Conservation (phyloP, 2,113 vertebrate species). For the Calidris pygmaea region DNA sequence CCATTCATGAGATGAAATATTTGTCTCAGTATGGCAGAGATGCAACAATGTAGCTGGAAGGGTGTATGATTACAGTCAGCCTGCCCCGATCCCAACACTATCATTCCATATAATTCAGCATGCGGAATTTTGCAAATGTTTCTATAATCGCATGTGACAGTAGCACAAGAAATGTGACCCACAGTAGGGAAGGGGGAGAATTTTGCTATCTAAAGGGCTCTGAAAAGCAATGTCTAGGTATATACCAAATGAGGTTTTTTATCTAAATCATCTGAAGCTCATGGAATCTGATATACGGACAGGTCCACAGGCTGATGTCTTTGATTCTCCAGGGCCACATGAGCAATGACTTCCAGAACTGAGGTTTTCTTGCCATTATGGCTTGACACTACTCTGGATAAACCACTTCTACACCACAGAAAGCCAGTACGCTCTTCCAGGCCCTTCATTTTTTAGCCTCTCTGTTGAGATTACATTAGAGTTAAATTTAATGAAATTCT, state of each 20-base stretch:
- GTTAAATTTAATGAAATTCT: background rate
- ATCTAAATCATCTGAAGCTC: background rate
- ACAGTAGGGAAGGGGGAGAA: background rate
- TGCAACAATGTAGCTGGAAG: conserved; percentile 19
- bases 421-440: background rate
- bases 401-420: background rate
- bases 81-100: background rate
- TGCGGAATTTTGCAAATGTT: conserved; percentile 25
- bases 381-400: background rate
- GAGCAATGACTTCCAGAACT: background rate
- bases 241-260: background rate
- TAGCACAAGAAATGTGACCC: background rate
- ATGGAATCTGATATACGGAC: background rate
- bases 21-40: background rate
- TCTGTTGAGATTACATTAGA: background rate
- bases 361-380: background rate
- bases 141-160: background rate
- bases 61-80: conserved; percentile 10
- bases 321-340: background rate
- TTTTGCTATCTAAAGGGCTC: background rate
- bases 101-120: background rate
- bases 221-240: background rate
- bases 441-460: background rate
- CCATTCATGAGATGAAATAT: background rate
- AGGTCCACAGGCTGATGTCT: background rate